phyloP scores from a whole-genome alignment of 2,888 invertebrate genomes.

The Gymnosoma rotundatum region DNA sequence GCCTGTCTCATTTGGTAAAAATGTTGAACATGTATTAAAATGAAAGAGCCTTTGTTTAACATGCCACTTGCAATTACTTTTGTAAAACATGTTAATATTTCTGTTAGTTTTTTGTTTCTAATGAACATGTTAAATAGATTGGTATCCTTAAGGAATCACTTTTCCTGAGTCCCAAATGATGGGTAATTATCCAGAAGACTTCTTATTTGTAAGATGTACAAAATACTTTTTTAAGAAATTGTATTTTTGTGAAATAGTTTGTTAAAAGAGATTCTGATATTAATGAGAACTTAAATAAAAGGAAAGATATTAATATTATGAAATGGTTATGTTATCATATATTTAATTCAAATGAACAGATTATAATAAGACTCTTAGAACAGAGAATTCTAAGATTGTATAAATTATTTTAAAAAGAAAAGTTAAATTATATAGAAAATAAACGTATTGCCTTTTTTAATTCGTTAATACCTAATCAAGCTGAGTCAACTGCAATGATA shows the following conservation, averaged over 20 bases:
- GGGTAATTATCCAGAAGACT: constrained; percentile 38
- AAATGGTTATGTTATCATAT: no score
- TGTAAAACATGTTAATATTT: constrained; percentile 29
- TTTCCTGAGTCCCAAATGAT: constrained; percentile 24
- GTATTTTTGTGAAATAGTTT: not conserved
- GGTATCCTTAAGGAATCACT: constrained; percentile 38
- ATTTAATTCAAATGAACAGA: no score
- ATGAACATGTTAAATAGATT: constrained; percentile 49
- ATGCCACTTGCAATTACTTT: constrained; percentile 63
- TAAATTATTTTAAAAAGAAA: no score
- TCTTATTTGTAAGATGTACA: not conserved
- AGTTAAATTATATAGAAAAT: no score
- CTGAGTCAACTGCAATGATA: no score
- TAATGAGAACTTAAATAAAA: not conserved
- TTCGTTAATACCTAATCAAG: no score
- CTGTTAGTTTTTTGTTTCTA: not conserved
- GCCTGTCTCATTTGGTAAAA: constrained; percentile 35
- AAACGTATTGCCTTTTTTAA: no score
- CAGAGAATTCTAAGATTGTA: no score
- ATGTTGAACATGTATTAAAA: constrained; percentile 32
- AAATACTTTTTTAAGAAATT: constrained; percentile 14
- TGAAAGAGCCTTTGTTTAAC: constrained; percentile 46
- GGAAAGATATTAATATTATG: no score
- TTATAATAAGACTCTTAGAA: no score
- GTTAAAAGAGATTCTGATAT: not conserved